Percentiles rank a stretch among this genome's conserved stretches.
phyloP scores from a whole-genome alignment of 2,113 vertebrate species.

The Tragelaphus imberbis region DNA sequence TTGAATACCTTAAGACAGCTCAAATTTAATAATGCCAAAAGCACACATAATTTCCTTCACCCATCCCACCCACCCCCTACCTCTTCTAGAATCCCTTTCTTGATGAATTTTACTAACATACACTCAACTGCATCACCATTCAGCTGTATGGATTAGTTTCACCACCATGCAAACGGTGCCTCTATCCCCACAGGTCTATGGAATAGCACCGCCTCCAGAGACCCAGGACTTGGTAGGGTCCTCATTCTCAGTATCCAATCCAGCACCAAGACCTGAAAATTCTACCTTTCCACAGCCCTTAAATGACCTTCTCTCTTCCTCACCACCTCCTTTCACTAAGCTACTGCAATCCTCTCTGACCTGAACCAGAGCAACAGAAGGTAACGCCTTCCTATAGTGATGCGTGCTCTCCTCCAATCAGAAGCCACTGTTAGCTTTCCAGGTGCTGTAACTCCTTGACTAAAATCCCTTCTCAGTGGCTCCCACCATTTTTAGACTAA shows the following conservation, averaged over 20 bases:
- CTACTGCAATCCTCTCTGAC: neutral
- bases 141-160: neutral
- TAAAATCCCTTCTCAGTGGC: neutral
- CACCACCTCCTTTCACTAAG: neutral
- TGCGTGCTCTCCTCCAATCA: neutral
- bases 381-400: neutral
- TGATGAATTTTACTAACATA: neutral
- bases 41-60: neutral
- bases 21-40: neutral
- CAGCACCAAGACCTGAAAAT: neutral
- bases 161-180: neutral
- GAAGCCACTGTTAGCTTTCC: neutral
- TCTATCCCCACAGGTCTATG: neutral
- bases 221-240: neutral
- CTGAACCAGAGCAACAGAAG: neutral
- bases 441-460: neutral
- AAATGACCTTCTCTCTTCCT: neutral
- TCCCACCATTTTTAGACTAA: neutral
- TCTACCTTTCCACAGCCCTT: neutral
- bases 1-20: neutral
- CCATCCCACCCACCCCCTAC: neutral
- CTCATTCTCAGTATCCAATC: neutral
- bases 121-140: neutral
- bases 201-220: fast-evolving
- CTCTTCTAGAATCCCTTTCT: neutral